These are phyloP conservation scores for Gambelia wislizenii DNA, from an alignment of 2,797 vertebrate genomes.

Conservation along the genomic window DNA sequence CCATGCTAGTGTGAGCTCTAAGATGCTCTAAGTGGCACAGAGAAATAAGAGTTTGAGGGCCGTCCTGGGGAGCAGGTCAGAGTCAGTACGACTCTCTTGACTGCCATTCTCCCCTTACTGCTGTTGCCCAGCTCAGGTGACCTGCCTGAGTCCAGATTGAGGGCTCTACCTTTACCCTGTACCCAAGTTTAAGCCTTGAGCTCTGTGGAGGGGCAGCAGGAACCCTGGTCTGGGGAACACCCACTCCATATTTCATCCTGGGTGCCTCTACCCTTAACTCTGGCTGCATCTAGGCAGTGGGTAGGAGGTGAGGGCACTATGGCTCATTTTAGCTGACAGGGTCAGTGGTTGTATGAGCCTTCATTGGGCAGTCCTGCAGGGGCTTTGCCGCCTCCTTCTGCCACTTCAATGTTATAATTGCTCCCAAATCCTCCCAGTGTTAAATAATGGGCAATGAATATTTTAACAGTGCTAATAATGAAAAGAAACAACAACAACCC, in stretches of 20 bases:
- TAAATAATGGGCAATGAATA: slow-evolving; percentile 76
- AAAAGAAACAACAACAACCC: slow-evolving; percentile 47
- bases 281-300: not conserved
- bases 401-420: slow-evolving; percentile 59
- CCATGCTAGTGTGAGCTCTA: not conserved
- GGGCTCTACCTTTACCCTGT: not conserved
- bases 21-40: not conserved
- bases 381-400: slow-evolving; percentile 49
- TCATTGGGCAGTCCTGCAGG: slow-evolving; percentile 44
- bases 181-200: no score
- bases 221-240: not conserved
- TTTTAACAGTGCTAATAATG: slow-evolving; percentile 77
- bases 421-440: slow-evolving; percentile 52
- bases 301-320: no score
- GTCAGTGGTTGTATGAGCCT: not conserved
- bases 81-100: not conserved
- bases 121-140: not conserved
- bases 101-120: not conserved
- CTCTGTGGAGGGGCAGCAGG: not conserved
- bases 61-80: not conserved
- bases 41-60: not conserved
- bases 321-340: not conserved
- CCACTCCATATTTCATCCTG: not conserved
- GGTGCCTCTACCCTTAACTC: not conserved
- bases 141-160: not conserved